These are phyloP conservation scores for Stylophora pistillata DNA, from an alignment of 64 coral and sea anemone genomes.

Conservation along the genomic window DNA sequence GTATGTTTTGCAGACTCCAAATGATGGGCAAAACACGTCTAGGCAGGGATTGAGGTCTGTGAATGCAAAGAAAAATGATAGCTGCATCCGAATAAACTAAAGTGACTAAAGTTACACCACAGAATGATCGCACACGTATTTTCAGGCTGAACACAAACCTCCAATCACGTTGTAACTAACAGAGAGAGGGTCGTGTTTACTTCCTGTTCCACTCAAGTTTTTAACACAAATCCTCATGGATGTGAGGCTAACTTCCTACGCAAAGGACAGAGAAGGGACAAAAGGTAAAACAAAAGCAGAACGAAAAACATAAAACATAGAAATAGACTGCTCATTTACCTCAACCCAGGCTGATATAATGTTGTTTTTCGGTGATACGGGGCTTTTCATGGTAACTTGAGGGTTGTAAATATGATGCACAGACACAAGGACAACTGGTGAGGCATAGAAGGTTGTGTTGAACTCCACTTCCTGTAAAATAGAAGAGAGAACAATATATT, in stretches of 20 bases:
- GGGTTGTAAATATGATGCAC: not conserved
- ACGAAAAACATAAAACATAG: no score
- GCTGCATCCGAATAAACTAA: no score
- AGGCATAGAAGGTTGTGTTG: not conserved
- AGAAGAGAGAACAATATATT: not conserved
- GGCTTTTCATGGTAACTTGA: not conserved
- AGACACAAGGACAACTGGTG: not conserved
- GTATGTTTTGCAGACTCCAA: no score
- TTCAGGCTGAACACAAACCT: not conserved
- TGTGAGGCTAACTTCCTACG: not conserved
- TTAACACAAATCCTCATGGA: no score
- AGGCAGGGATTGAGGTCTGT: conserved; percentile 62
- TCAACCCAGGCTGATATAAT: not conserved
- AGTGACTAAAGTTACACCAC: no score
- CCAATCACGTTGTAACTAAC: not conserved
- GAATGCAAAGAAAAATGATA: not conserved
- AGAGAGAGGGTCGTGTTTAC: not conserved
- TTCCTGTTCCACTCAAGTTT: not conserved
- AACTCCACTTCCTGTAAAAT: not conserved
- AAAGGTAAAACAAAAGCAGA: no score
- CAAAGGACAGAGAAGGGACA: not conserved
- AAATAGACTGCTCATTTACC: no score
- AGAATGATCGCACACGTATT: no score
- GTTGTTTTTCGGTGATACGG: not conserved
- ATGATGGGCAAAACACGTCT: no score